phyloP scores from a whole-genome alignment of 2,113 vertebrate species.

The Rostratula benghalensis region DNA sequence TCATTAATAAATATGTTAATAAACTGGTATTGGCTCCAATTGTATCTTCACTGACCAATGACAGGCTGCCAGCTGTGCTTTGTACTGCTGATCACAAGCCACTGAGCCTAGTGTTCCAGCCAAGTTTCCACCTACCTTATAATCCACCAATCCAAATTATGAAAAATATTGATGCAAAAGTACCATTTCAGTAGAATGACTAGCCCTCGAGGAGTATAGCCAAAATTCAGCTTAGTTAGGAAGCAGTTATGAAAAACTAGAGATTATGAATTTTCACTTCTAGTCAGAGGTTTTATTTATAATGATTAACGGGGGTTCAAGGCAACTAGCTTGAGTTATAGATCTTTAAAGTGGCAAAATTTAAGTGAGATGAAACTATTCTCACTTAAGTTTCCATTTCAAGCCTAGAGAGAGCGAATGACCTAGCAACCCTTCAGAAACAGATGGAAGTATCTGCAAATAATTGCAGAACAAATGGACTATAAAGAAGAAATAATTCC shows the following conservation, averaged over 20 bases:
- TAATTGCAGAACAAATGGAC: neutral
- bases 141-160: neutral
- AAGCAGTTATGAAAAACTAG: neutral
- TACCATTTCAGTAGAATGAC: neutral
- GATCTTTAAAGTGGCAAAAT: neutral
- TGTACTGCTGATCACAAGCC: neutral
- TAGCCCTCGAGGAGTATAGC: neutral
- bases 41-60: neutral
- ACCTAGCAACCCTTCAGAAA: neutral
- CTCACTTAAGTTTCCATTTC: neutral
- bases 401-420: neutral
- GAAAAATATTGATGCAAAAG: neutral
- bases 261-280: neutral
- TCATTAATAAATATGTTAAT: neutral
- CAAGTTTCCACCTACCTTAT: neutral
- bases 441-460: neutral
- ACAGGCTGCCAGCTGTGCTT: neutral
- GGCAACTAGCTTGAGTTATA: neutral
- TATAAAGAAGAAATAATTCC: neutral
- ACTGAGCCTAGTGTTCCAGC: neutral
- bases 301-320: neutral
- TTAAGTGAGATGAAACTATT: neutral
- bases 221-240: neutral
- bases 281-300: neutral
- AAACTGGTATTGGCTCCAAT: neutral